Conservation (phyloP, 1,140 invertebrate species). For the Globodera ellingtonae region DNA sequence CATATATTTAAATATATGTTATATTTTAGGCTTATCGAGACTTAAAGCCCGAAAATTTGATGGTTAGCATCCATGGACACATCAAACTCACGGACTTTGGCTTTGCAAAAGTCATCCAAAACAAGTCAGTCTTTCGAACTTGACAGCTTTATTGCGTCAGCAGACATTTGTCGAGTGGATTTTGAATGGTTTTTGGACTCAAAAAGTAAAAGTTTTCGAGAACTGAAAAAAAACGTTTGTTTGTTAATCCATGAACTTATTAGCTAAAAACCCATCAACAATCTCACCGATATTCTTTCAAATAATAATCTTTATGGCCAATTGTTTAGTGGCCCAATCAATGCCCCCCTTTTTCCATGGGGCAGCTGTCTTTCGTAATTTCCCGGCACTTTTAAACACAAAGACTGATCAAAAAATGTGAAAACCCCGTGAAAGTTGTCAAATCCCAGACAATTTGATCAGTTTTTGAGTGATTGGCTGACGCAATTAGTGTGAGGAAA, state of each 20-base stretch:
- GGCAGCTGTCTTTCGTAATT: not conserved
- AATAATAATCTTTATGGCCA: not conserved
- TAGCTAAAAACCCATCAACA: not conserved
- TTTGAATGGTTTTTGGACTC: too few relatives aligned
- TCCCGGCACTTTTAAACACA: not conserved
- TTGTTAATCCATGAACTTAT: not conserved
- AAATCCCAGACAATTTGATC: not conserved
- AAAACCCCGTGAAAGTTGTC: conserved; percentile 7
- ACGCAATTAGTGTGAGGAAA: not conserved
- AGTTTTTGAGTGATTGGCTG: not conserved
- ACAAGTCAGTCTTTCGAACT: conserved; percentile 66
- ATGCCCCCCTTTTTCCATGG: not conserved
- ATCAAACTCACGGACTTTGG: conserved; percentile 96
- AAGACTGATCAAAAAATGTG: not conserved
- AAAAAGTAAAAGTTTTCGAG: not conserved
- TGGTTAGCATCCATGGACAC: conserved; percentile 87
- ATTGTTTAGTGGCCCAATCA: not conserved
- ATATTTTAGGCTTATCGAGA: conserved; percentile 69
- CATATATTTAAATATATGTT: conserved; percentile 9
- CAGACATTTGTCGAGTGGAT: not conserved
- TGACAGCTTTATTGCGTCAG: not conserved
- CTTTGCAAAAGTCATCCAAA: conserved; percentile 88
- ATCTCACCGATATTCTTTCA: not conserved
- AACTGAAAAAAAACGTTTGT: too few relatives aligned
- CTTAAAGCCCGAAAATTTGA: conserved; percentile 87